Evolutionary conservation across 2,113 vertebrate species (phyloP), one percentile per base, ranked within the genome.

Genomic region (Indri indri): DNA sequence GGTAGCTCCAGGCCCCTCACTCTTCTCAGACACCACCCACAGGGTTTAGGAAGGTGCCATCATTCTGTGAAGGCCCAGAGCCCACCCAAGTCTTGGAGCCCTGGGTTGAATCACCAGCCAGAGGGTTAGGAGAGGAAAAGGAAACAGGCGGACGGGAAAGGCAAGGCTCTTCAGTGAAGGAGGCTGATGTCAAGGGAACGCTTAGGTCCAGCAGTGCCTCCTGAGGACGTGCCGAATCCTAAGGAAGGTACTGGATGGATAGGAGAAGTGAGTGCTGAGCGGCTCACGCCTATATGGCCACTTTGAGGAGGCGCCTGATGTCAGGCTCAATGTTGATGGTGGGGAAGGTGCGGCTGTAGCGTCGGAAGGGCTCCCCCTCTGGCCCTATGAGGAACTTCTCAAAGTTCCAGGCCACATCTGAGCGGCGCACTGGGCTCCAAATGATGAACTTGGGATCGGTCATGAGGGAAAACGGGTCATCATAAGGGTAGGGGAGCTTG

Each of bases 301-400:
- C 98, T 98, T 99, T 99, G 97, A 99, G 98, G 93, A 99, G 99
- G 85, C 99, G 99, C 96, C 99, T 99, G 97, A 99, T 99, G 97
- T 99, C 99, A 0, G 99, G 99, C 97, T 99, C 99, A 30, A 99
- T 99, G 97, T 99, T 99, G 88, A 98, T 98, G 2, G 99, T 99
- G 30, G 98, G 98, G 96, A 98, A 99, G 34, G 97, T 99, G 96
- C 99, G 99, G 98, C 99, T 99, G 98, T 99, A 99, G 97, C 99
- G 99, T 0, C 99, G 99, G 97, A 99, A 99, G 0, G 99, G 99
- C 92, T 99, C 99, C 50, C 99, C 99, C 65, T 99, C 99, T 0
- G 99, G 99, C 8, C 99, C 99, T 17, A 99, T 98, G 66, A 99
- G 98, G 98, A 99, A 99, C 96, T 99, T 99, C 98, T 99, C 99